Conservation (phyloP, 2,797 vertebrate genomes). For the Cyprinella venusta region DNA sequence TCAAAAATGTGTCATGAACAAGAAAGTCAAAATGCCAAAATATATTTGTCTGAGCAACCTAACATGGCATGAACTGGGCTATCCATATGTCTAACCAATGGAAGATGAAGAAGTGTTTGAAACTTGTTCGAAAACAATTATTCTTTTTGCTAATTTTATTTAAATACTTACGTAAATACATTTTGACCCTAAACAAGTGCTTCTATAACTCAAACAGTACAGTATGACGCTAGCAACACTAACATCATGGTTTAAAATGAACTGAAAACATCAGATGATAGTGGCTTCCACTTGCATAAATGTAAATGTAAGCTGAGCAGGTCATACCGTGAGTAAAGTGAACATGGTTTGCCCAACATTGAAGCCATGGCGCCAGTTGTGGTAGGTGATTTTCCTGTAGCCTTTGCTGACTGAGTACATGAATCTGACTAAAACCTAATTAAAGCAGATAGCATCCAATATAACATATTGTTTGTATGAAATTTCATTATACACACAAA, state of each 20-base stretch:
- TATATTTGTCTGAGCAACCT: neutral
- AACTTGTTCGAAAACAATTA: neutral
- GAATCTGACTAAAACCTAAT: constrained; percentile 82
- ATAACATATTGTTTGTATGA: neutral
- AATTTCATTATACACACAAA: neutral
- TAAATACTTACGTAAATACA: neutral
- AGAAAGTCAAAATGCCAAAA: neutral
- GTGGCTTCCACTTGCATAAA: neutral
- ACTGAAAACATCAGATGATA: neutral
- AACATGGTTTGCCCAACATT: constrained; percentile 88
- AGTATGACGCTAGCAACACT: neutral
- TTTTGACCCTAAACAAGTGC: neutral
- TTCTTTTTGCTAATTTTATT: neutral
- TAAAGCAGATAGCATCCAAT: neutral
- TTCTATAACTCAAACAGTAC: neutral
- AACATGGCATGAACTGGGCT: neutral
- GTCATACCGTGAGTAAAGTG: constrained; percentile 79
- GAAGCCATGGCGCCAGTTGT: constrained; percentile 87
- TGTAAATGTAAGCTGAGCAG: neutral
- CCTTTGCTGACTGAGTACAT: constrained; percentile 85
- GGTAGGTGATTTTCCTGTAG: constrained; percentile 84
- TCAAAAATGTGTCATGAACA: neutral
- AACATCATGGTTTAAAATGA: neutral
- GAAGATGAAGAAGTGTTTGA: neutral
- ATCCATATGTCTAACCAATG: neutral